Evolutionary conservation across 1,140 invertebrate genomes (phyloP).

Genomic region (Nymphalis io): DNA sequence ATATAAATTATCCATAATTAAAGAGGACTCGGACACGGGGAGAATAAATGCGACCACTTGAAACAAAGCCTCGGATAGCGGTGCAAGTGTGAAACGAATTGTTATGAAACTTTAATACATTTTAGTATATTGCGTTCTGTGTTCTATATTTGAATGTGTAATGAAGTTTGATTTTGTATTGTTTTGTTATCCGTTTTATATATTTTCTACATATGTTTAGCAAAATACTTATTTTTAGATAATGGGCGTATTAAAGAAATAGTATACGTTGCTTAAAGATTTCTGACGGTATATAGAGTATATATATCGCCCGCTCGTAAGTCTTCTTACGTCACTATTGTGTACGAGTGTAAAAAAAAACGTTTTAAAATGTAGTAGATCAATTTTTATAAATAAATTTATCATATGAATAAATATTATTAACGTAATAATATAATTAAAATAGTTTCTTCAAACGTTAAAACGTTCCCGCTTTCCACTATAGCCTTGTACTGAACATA

Average conservation of each 20-base stretch:
- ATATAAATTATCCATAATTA: conserved; percentile 81
- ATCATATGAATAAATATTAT: too few species aligned
- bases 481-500: conserved; percentile 41
- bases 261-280: too few species aligned
- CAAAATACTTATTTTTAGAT: too few species aligned
- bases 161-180: not conserved
- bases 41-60: conserved; percentile 78
- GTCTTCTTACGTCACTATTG: too few species aligned
- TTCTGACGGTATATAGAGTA: too few species aligned
- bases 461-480: conserved; percentile 28
- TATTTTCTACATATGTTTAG: too few species aligned
- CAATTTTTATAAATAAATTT: too few species aligned
- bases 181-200: not conserved
- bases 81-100: conserved; percentile 33
- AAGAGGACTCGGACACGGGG: conserved; percentile 74
- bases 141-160: not conserved
- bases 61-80: conserved; percentile 59
- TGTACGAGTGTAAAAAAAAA: too few species aligned
- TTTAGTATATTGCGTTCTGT: not conserved
- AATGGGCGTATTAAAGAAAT: too few species aligned
- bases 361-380: too few species aligned
- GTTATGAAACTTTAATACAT: conserved; percentile 6
- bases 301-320: too few species aligned
- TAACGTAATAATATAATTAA: too few species aligned
- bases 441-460: not conserved